A percentile compares a stretch with the other conserved stretches of the same genome.
These are phyloP conservation scores for Eilema griseolum DNA, from an alignment of 2,888 invertebrate species.

Conservation along the genomic window DNA sequence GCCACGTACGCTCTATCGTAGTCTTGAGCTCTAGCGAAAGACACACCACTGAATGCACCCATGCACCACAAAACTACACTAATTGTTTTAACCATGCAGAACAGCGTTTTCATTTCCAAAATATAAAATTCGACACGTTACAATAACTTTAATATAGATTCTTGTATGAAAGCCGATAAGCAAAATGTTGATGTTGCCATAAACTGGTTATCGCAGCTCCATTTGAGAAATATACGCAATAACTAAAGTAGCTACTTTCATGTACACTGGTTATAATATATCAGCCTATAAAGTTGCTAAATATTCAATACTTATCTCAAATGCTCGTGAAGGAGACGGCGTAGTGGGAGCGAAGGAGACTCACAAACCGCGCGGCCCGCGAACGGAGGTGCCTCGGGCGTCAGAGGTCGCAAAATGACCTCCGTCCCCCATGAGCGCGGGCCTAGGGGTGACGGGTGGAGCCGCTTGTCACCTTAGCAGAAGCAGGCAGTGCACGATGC, in stretches of 20 bases:
- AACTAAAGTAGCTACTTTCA: conserved; percentile 18
- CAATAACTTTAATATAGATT: conserved; percentile 45
- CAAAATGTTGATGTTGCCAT: conserved; percentile 62
- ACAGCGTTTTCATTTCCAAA: conserved; percentile 35
- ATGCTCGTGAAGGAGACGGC: no score
- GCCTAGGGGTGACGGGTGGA: no score
- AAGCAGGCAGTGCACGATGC: no score
- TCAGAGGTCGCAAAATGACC: no score
- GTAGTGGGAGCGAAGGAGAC: no score
- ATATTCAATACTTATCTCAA: background rate
- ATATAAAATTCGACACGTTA: conserved; percentile 40
- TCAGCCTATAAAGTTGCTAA: background rate
- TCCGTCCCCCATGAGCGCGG: no score
- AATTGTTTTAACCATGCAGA: conserved; percentile 19
- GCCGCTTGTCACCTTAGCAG: no score
- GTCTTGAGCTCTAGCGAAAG: conserved; percentile 54
- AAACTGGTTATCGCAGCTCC: conserved; percentile 60
- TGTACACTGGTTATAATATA: conserved; percentile 13
- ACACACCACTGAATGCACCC: conserved; percentile 23
- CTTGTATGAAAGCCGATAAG: conserved; percentile 53
- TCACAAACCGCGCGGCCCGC: no score
- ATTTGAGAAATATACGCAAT: conserved; percentile 31
- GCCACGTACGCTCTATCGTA: conserved; percentile 35
- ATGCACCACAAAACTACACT: conserved; percentile 22
- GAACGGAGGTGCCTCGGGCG: no score